A percentile compares a stretch with the other conserved stretches of the same genome.
Evolutionary conservation across 2,888 invertebrate species (phyloP).

Genomic region (Oligia strigilis): DNA sequence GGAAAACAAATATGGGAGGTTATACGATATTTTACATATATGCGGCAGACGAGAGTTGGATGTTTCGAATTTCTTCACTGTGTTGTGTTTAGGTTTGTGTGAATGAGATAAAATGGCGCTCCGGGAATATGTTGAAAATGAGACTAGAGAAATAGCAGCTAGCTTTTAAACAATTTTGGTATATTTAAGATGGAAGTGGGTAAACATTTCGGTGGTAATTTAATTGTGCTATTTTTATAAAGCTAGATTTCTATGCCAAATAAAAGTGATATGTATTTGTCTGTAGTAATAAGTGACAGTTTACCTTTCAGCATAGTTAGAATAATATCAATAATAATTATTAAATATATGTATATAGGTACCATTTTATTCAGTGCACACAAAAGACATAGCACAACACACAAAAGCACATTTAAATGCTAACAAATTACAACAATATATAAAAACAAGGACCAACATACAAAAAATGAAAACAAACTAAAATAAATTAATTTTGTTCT

Average conservation of each 20-base stretch:
- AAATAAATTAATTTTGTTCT: neutral
- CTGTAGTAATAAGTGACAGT: neutral
- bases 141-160: slow-evolving; percentile 2
- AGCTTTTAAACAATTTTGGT: slow-evolving; percentile 23
- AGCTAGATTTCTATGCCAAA: neutral
- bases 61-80: slow-evolving; percentile 60
- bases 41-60: slow-evolving; percentile 40
- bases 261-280: neutral
- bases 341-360: neutral
- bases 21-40: slow-evolving; percentile 69
- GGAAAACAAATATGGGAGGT: slow-evolving; percentile 75
- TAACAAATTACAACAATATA: neutral
- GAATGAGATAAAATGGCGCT: slow-evolving; percentile 34
- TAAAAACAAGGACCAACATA: too few relatives aligned
- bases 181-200: slow-evolving; percentile 3
- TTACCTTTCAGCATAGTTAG: too few relatives aligned
- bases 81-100: slow-evolving; percentile 34
- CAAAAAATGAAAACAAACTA: neutral
- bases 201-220: slow-evolving; percentile 9
- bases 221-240: slow-evolving; percentile 7
- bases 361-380: neutral
- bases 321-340: neutral
- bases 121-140: slow-evolving; percentile 5
- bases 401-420: neutral
- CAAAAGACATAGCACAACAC: neutral